A percentile compares a stretch with the other conserved stretches of the same genome.
Conservation (phyloP, 2,113 vertebrate genomes). For the Chloropsis hardwickii region DNA sequence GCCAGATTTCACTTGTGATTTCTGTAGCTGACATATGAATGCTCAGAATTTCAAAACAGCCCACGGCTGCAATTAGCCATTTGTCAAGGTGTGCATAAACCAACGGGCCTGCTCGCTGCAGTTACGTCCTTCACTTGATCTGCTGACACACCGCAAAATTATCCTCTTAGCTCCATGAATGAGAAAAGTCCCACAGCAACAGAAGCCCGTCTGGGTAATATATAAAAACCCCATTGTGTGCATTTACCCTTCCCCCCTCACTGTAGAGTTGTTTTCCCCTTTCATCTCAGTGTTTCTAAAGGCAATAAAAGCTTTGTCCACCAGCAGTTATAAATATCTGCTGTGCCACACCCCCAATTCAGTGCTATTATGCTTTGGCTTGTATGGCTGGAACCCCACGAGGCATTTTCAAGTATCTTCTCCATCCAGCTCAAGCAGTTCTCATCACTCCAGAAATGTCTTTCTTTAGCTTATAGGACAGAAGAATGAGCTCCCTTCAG, state of each 20-base stretch:
- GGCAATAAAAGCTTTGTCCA: constrained; percentile 3
- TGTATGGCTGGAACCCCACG: neutral
- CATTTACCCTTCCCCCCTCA: neutral
- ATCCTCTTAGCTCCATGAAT: neutral
- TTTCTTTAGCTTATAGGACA: constrained; percentile 14
- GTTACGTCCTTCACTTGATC: neutral
- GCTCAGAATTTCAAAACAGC: neutral
- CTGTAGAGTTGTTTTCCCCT: neutral
- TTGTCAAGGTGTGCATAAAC: constrained; percentile 53
- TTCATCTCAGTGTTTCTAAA: neutral
- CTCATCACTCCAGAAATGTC: constrained; percentile 13
- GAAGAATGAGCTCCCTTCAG: constrained; percentile 51
- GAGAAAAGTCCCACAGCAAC: neutral
- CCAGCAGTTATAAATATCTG: constrained; percentile 17
- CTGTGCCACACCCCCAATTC: neutral
- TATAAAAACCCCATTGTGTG: neutral
- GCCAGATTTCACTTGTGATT: neutral
- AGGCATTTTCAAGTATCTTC: constrained; percentile 40
- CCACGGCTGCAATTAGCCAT: constrained; percentile 46
- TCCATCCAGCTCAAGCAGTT: constrained; percentile 27
- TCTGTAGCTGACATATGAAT: neutral
- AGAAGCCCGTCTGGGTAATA: neutral
- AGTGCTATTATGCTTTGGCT: neutral
- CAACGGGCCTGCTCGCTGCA: neutral
- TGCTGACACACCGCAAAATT: constrained; percentile 51